Evolutionary conservation across 2,888 invertebrate species (phyloP).

Genomic region (Zygogramma bicolorata): DNA sequence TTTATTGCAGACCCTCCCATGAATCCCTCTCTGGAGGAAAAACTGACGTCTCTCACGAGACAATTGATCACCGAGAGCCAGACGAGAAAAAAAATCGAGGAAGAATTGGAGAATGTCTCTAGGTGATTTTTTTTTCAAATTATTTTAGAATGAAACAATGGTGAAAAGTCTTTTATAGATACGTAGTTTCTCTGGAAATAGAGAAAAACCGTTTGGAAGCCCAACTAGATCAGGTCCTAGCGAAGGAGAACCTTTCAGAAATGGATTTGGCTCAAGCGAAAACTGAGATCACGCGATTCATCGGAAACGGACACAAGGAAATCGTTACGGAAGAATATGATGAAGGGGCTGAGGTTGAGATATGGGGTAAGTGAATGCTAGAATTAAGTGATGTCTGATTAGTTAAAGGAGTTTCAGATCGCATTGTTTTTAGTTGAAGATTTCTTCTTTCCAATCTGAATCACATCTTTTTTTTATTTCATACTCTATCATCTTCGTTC

Average conservation of each 20-base stretch:
- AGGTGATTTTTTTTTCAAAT: constrained; percentile 14
- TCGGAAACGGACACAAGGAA: constrained; percentile 68
- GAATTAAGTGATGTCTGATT: background rate
- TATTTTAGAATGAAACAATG: background rate
- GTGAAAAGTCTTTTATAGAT: constrained; percentile 61
- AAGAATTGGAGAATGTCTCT: constrained; percentile 66
- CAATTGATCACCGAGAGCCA: constrained; percentile 60
- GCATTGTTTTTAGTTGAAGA: too few relatives aligned
- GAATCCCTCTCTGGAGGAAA: constrained; percentile 50
- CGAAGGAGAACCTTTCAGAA: constrained; percentile 72
- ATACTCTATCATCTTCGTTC: too few relatives aligned
- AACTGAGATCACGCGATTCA: constrained; percentile 66
- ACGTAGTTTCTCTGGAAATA: constrained; percentile 67
- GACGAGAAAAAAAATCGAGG: constrained; percentile 63
- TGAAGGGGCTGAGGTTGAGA: constrained; percentile 54
- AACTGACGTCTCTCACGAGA: constrained; percentile 54
- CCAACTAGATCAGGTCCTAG: constrained; percentile 73
- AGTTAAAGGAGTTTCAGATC: too few relatives aligned
- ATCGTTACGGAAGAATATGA: constrained; percentile 71
- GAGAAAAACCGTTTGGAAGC: constrained; percentile 70
- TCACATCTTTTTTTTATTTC: too few relatives aligned
- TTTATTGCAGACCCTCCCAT: constrained; percentile 5
- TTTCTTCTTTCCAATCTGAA: too few relatives aligned
- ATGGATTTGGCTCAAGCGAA: constrained; percentile 66
- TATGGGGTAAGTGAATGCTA: constrained; percentile 48